Base-by-base conservation (phyloP, 2,113 vertebrate species). In the Notarius quadriscutis region DNA sequence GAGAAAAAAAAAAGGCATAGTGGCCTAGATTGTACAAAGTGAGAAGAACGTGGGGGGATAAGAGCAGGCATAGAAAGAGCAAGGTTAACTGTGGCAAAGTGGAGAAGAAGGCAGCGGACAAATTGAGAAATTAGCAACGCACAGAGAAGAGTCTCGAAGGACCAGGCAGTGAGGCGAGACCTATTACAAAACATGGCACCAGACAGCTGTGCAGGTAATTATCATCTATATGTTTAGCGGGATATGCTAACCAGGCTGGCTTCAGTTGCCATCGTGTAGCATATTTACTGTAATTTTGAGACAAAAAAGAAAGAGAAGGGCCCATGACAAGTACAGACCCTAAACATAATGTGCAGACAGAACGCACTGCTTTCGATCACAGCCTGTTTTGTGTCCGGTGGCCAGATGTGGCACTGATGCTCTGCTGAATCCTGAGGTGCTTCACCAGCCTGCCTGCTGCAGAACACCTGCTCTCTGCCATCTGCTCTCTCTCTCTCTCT, bases 391-490 rank as follows among this genome's bases (percentile, higher is more conserved):
- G 93, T 93, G 92, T 93, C 93, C 93, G 91, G 81, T 92, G 81
- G 77, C 87, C 89, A 90, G 89, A 88, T 90, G 89, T 88, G 85
- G 81, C 81, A 82, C 85, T 86, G 89, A 90, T 88, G 87, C 82
- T 90, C 84, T 74, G 89, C 60, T 84, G 65, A 85, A 88, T 87
- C 60, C 89, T 86, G 89, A 87, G 89, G 89, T 90, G 87, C 79
- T 72, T 81, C 83, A 84, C 84, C 90, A 90, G 93, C 92, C 93
- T 92, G 92, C 90, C 90, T 89, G 88, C 89, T 89, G 87, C 0
- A 48, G 92, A 95, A 95, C 95, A 96, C 94, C 95, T 96, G 95
- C 94, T 88, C 93, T 85, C 67, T 86, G 92, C 95, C 95, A 96
- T 95, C 94, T 95, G 95, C 92, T 93, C 91, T 87, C 87, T 85